phyloP scores from a whole-genome alignment of 1,140 invertebrate genomes.

The Bicyclus anynana region DNA sequence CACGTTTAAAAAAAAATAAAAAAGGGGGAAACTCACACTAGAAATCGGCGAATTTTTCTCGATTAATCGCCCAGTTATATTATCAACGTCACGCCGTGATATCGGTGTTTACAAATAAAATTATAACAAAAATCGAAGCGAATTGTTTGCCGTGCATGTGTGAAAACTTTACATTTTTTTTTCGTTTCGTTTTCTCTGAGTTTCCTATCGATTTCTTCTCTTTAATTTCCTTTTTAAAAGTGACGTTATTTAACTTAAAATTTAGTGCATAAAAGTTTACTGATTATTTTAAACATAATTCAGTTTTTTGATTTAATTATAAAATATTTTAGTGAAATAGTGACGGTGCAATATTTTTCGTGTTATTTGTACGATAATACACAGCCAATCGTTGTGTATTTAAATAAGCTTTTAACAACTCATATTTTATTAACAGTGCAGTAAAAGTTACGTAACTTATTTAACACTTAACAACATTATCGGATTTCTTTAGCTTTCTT shows the following conservation, averaged over 20 bases:
- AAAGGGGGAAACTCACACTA: conserved; percentile 48
- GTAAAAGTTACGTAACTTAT: background rate
- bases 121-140: conserved; percentile 32
- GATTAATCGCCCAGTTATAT: conserved; percentile 42
- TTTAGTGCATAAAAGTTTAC: background rate
- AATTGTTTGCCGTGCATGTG: conserved; percentile 28
- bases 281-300: no score
- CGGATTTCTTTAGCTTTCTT: no score
- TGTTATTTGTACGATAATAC: no score
- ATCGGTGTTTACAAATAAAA: conserved; percentile 57
- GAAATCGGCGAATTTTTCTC: conserved; percentile 51
- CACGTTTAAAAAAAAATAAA: conserved; percentile 53
- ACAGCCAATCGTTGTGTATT: no score
- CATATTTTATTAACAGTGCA: background rate
- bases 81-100: conserved; percentile 35
- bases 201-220: conserved; percentile 23
- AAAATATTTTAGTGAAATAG: background rate
- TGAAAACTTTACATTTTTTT: conserved; percentile 25
- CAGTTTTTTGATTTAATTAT: background rate
- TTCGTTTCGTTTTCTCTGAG: conserved; percentile 32
- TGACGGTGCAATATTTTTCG: no score
- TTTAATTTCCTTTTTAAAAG: conserved; percentile 4
- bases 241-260: background rate
- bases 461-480: no score
- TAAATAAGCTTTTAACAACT: no score